Percentiles rank a stretch among this genome's conserved stretches.
These are phyloP conservation scores for Otolemur crassicaudatus DNA, from an alignment of 2,797 vertebrate genomes.

Conservation along the genomic window DNA sequence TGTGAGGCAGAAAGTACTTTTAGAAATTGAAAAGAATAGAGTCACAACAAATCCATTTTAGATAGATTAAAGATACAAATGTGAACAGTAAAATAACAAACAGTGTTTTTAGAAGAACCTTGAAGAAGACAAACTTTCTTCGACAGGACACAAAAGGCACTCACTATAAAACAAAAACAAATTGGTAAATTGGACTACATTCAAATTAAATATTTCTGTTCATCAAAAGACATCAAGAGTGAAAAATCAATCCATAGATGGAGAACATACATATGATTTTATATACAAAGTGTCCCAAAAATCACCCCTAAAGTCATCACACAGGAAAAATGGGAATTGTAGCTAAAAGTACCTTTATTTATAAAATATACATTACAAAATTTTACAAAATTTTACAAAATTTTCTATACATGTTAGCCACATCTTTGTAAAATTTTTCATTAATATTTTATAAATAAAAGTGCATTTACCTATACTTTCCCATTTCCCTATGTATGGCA, in stretches of 20 bases:
- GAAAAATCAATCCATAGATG: neutral
- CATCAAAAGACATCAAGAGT: neutral
- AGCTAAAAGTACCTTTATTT: too few species aligned
- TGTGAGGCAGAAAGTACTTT: neutral
- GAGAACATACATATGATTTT: neutral
- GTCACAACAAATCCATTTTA: neutral
- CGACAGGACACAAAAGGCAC: neutral
- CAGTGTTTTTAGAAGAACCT: neutral
- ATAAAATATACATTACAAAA: too few species aligned
- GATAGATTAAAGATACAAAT: neutral
- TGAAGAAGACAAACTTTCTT: neutral
- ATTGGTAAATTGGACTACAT: neutral
- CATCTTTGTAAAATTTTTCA: too few species aligned
- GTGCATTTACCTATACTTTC: too few species aligned
- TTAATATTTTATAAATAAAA: too few species aligned
- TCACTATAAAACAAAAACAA: neutral
- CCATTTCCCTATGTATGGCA: too few species aligned
- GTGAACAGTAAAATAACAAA: neutral
- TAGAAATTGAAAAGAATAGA: neutral
- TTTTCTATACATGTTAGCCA: too few species aligned
- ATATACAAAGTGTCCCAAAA: too few species aligned
- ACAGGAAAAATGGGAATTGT: too few species aligned
- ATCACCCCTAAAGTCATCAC: too few species aligned
- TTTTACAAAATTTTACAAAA: too few species aligned
- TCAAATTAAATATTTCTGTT: constrained; percentile 17